A percentile compares a stretch with the other conserved stretches of the same genome.
phyloP scores from a whole-genome alignment of 2,797 vertebrate genomes.

The Brachyrhaphis roseni region DNA sequence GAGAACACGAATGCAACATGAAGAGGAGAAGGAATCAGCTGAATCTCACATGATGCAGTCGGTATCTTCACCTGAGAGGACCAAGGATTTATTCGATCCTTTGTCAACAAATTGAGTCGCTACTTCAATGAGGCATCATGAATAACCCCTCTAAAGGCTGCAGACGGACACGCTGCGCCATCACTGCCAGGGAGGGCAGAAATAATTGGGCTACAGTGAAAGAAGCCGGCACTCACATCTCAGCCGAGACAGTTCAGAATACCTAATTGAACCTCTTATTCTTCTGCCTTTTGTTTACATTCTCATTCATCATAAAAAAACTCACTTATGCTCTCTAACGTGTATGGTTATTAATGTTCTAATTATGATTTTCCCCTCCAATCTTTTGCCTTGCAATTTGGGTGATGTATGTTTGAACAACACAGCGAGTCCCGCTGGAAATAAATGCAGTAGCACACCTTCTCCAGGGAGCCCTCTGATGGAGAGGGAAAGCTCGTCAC shows the following conservation, averaged over 20 bases:
- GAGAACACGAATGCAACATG: slow-evolving; percentile 16
- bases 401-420: slow-evolving; percentile 65
- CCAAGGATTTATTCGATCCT: slow-evolving; percentile 33
- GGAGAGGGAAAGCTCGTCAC: slow-evolving; percentile 48
- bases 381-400: slow-evolving; percentile 67
- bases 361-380: slow-evolving; percentile 72
- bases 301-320: slow-evolving; percentile 67
- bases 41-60: slow-evolving; percentile 69
- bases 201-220: slow-evolving; percentile 74
- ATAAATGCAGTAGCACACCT: slow-evolving; percentile 59
- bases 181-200: slow-evolving; percentile 70
- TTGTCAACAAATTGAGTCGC: slow-evolving; percentile 63
- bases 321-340: slow-evolving; percentile 70
- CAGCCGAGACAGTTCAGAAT: slow-evolving; percentile 55
- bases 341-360: slow-evolving; percentile 78
- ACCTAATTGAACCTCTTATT: slow-evolving; percentile 64
- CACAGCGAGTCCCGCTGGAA: slow-evolving; percentile 45
- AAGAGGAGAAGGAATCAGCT: slow-evolving; percentile 59
- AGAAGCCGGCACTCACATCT: slow-evolving; percentile 50
- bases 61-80: slow-evolving; percentile 70
- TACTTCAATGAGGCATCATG: slow-evolving; percentile 67
- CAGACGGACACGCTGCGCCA: slow-evolving; percentile 70
- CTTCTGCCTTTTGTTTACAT: slow-evolving; percentile 72
- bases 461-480: slow-evolving; percentile 65
- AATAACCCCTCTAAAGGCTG: slow-evolving; percentile 74